Base-by-base conservation (phyloP, 2,888 invertebrate species). In the Drosophila pseudotalamancana region DNA sequence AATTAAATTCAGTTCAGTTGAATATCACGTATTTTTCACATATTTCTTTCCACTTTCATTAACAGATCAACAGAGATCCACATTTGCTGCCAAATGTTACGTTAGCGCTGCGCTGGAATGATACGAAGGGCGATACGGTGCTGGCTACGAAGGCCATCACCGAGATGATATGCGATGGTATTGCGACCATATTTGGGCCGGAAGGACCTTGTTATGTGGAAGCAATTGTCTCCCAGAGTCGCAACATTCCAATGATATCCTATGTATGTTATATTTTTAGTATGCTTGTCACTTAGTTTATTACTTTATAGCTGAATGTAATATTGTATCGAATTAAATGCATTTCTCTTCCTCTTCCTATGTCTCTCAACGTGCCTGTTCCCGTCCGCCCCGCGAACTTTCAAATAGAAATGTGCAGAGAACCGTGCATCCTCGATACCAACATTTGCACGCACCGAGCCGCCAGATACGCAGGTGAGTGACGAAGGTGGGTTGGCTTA, bases 211-310 rank as follows among this genome's bases (percentile, higher is more conserved):
- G 99, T 92, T 94, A 95, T 89, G 97, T 97, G n/a, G 98, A 98
- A 92, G 98, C 98, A 51, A 96, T 97, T 84, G 95, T 99, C 51
- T 96, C 98, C 19, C 97, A 98, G 90, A 96, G 98, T 40, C 94
- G 96, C 91, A 98, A 98, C 92, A 94, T 98, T 89, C 98, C 98
- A 61, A 98, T 99, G 97, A 97, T 99, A 91, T 97, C 98, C 90
- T 98, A 98, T 92, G 98, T 98, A 92, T 96, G 98, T 95, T 56
- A 42, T 42, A 11, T 25, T n/a, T n/a, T n/a, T n/a, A n/a, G 11
- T 14, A 6, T n/a, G 4, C n/a, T 21, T 12, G n/a, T 21, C n/a
- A n/a, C n/a, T n/a, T n/a, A n/a, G n/a, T n/a, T n/a, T n/a, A n/a
- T n/a, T n/a, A n/a, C n/a, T n/a, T n/a, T n/a, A n/a, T n/a, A n/a